Evolutionary conservation across 2,113 vertebrate species (phyloP).

Genomic region (Manacus vitellinus): DNA sequence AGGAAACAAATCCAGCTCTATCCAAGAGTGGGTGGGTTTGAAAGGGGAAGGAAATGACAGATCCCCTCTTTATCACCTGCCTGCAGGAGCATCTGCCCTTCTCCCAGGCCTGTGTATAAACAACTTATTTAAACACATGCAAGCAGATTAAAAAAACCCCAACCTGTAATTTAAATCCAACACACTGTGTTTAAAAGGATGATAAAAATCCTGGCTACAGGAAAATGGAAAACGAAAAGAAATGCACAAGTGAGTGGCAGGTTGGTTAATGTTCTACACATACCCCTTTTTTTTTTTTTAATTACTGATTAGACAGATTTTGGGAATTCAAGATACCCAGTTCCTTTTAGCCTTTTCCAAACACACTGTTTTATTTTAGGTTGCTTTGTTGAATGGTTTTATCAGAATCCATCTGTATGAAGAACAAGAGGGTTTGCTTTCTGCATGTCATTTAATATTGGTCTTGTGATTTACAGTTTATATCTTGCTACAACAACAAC

Average conservation of each 20-base stretch:
- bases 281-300: neutral
- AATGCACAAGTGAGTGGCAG: neutral
- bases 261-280: neutral
- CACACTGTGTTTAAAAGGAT: neutral
- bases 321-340: neutral
- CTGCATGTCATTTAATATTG: neutral
- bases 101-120: neutral
- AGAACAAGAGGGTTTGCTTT: neutral
- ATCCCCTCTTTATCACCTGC: neutral
- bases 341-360: neutral
- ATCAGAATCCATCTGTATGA: neutral
- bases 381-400: neutral
- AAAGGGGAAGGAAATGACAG: neutral
- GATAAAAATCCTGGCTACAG: neutral
- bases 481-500: neutral
- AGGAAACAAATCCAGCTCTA: neutral
- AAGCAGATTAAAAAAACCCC: neutral
- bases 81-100: neutral
- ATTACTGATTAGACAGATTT: neutral
- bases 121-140: neutral
- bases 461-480: neutral
- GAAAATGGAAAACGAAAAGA: neutral
- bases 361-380: neutral
- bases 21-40: neutral
- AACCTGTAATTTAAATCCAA: neutral